Evolutionary conservation across 1,140 invertebrate genomes (phyloP).

Genomic region (Drosophila yakuba): DNA sequence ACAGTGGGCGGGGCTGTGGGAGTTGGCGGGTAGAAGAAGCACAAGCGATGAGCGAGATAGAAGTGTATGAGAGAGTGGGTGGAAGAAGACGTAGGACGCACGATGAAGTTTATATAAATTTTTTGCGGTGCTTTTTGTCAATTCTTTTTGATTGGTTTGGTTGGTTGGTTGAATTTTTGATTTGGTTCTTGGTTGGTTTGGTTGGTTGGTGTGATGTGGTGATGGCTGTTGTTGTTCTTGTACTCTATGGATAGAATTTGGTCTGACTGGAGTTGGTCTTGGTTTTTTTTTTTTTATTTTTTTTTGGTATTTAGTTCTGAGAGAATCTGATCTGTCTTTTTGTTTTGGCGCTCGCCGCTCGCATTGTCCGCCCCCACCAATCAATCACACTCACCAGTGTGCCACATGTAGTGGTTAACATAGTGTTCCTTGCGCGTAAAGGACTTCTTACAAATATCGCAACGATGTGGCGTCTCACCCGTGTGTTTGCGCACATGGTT

Average conservation of each 20-base stretch:
- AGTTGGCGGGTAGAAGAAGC: slow-evolving; percentile 54
- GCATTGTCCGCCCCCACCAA: slow-evolving; percentile 86
- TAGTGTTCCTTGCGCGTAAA: slow-evolving; percentile 93
- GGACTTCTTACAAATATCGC: slow-evolving; percentile 94
- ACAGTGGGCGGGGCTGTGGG: slow-evolving; percentile 57
- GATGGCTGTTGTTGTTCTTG: slow-evolving; percentile 72
- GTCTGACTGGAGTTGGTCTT: slow-evolving; percentile 45
- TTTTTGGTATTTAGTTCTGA: slow-evolving; percentile 23
- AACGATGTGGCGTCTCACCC: slow-evolving; percentile 93
- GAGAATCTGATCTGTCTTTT: slow-evolving; percentile 47
- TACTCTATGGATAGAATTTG: slow-evolving; percentile 40
- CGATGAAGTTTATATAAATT: slow-evolving; percentile 52
- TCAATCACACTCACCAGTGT: slow-evolving; percentile 87
- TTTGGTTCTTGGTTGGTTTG: slow-evolving; percentile 54
- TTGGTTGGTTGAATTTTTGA: slow-evolving; percentile 51
- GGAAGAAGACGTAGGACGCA: slow-evolving; percentile 71
- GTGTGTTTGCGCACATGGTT: slow-evolving; percentile 95
- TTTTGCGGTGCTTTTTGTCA: slow-evolving; percentile 67
- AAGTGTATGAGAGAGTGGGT: slow-evolving; percentile 44
- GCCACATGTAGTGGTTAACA: slow-evolving; percentile 93
- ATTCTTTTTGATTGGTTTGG: slow-evolving; percentile 51
- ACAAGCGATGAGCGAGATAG: slow-evolving; percentile 55
- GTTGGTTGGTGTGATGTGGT: slow-evolving; percentile 77
- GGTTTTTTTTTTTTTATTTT: slow-evolving; percentile 17
- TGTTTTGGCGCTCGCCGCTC: slow-evolving; percentile 76